Evolutionary conservation across 2,113 vertebrate genomes (phyloP).

Genomic region (Lipophrys pholis): DNA sequence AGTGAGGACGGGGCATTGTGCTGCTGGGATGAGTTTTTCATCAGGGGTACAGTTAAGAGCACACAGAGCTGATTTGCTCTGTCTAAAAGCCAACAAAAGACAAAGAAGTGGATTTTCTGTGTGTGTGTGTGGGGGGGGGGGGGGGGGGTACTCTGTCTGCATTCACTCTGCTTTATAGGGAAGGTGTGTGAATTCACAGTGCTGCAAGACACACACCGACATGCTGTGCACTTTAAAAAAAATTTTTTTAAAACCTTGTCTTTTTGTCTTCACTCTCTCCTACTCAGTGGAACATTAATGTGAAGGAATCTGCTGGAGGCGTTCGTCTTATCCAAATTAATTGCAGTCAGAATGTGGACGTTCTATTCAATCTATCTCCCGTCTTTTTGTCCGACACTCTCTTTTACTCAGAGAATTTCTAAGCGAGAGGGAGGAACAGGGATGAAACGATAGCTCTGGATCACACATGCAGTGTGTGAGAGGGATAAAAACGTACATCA

Average conservation of each 20-base stretch:
- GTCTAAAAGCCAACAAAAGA: constrained; percentile 19
- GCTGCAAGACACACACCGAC: no score
- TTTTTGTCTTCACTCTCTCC: neutral
- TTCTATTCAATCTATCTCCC: constrained; percentile 23
- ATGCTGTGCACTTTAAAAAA: no score
- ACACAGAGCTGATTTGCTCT: neutral
- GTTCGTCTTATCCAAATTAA: constrained; percentile 43
- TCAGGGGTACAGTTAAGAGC: constrained; percentile 31
- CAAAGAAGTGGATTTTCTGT: constrained; percentile 1
- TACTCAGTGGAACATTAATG: neutral
- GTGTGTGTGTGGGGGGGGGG: neutral
- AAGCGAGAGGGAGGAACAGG: neutral
- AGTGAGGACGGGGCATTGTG: constrained; percentile 20
- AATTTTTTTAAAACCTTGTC: no score
- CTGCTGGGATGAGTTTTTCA: constrained; percentile 17
- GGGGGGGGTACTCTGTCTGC: no score
- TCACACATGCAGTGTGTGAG: constrained; percentile 55
- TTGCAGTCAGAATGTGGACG: constrained; percentile 37
- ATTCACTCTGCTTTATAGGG: no score
- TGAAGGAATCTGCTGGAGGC: constrained; percentile 9
- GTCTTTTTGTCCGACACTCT: neutral
- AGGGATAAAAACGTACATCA: constrained; percentile 63
- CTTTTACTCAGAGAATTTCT: constrained; percentile 1
- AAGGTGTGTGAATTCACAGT: no score
- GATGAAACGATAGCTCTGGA: constrained; percentile 57